These are phyloP conservation scores for Oceanodroma leucorhoa DNA, from an alignment of 2,797 vertebrate species.

Conservation along the genomic window DNA sequence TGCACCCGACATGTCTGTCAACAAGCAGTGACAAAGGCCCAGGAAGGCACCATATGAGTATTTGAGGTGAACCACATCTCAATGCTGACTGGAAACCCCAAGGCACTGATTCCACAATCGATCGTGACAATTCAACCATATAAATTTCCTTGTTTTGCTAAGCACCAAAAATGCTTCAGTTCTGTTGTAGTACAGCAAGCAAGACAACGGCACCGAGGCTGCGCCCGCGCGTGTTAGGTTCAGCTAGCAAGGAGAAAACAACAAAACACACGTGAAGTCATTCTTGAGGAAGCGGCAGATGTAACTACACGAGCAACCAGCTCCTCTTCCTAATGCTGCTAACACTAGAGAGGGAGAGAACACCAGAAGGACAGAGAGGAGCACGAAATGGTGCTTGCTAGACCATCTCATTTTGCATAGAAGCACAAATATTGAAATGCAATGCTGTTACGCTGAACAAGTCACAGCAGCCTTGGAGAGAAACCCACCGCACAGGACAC, in stretches of 20 bases:
- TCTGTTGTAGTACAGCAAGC: neutral
- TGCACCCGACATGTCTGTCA: fast-evolving
- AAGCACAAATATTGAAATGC: neutral
- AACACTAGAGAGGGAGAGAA: neutral
- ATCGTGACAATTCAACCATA: neutral
- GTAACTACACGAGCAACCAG: neutral
- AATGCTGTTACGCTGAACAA: neutral
- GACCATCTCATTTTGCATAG: neutral
- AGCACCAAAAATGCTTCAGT: neutral
- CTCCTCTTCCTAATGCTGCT: neutral
- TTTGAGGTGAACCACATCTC: neutral
- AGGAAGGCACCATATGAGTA: neutral
- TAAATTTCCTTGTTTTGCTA: neutral
- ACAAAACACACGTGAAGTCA: neutral
- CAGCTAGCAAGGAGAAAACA: neutral
- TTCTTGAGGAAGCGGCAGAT: neutral
- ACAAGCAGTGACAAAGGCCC: neutral
- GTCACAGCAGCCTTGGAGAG: conserved; percentile 47
- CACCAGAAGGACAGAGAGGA: neutral
- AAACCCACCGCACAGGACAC: conserved; percentile 65
- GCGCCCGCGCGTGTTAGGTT: neutral
- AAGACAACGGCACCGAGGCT: neutral
- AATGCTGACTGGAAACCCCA: neutral
- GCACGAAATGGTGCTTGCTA: neutral
- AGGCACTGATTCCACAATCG: neutral